Evolutionary conservation across 92 coral and sea anemone genomes (phyloP).

Genomic region (Meandrina meandrites): DNA sequence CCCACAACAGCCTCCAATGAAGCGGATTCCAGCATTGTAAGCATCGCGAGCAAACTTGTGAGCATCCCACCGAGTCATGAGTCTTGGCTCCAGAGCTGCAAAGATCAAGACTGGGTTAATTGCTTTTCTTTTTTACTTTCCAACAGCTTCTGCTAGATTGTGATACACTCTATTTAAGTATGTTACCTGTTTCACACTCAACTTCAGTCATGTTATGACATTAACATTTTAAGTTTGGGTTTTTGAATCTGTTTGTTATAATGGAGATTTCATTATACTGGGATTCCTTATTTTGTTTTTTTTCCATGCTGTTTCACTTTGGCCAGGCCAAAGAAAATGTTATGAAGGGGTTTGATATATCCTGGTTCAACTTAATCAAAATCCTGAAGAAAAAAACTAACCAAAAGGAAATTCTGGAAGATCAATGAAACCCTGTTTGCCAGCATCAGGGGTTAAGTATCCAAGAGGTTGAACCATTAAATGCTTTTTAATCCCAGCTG

Average conservation of each 20-base stretch:
- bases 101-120: neutral
- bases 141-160: neutral
- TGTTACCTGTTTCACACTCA: no score
- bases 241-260: no score
- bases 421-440: conserved; percentile 96
- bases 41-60: conserved; percentile 96
- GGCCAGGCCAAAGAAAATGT: no score
- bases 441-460: conserved; percentile 85
- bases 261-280: no score
- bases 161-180: no score
- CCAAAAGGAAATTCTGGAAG: conserved; percentile 99
- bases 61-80: conserved; percentile 92
- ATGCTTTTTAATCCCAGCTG: conserved; percentile 88
- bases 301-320: no score
- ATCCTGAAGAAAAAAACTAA: conserved; percentile 36
- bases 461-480: conserved; percentile 95
- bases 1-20: conserved; percentile 99
- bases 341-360: no score
- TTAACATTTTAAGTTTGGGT: no score
- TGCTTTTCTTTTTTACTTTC: neutral
- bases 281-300: no score
- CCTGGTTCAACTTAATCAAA: no score
- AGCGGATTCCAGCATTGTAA: conserved; percentile 87
- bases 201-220: no score
- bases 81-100: conserved; percentile 92